phyloP scores from a whole-genome alignment of 2,888 invertebrate genomes.

The Neoascia interrupta region DNA sequence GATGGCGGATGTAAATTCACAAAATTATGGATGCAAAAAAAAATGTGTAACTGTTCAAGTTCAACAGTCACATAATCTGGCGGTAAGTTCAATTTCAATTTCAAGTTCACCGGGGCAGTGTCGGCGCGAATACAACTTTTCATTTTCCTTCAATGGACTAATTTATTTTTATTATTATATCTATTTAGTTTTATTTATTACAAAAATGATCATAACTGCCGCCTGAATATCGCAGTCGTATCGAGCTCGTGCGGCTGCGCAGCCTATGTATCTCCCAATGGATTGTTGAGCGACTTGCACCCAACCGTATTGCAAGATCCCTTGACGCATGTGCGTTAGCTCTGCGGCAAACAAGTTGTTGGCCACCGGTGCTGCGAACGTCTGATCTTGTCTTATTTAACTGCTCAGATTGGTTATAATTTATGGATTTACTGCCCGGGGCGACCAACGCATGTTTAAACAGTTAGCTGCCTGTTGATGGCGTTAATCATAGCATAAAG shows the following conservation, averaged over 20 bases:
- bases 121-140: conserved; percentile 51
- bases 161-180: neutral
- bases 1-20: neutral
- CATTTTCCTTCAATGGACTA: conserved; percentile 11
- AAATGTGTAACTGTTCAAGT: conserved; percentile 45
- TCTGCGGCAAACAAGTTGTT: neutral
- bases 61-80: conserved; percentile 44
- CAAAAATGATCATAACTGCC: neutral
- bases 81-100: conserved; percentile 42
- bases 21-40: neutral
- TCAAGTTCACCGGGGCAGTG: conserved; percentile 55
- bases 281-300: neutral
- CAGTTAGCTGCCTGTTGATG: too few species aligned
- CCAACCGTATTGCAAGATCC: conserved; percentile 15
- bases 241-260: neutral
- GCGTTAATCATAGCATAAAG: too few species aligned
- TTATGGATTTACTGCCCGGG: neutral
- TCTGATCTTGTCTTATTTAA: neutral
- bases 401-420: neutral
- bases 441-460: too few species aligned
- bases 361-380: neutral
- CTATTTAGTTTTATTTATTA: neutral
- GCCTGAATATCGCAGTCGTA: neutral
- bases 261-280: neutral
- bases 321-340: conserved; percentile 59